Percentiles rank a stretch among this genome's conserved stretches.
These are phyloP conservation scores for Nasonia oneida DNA, from an alignment of 2,888 invertebrate genomes.

Conservation along the genomic window DNA sequence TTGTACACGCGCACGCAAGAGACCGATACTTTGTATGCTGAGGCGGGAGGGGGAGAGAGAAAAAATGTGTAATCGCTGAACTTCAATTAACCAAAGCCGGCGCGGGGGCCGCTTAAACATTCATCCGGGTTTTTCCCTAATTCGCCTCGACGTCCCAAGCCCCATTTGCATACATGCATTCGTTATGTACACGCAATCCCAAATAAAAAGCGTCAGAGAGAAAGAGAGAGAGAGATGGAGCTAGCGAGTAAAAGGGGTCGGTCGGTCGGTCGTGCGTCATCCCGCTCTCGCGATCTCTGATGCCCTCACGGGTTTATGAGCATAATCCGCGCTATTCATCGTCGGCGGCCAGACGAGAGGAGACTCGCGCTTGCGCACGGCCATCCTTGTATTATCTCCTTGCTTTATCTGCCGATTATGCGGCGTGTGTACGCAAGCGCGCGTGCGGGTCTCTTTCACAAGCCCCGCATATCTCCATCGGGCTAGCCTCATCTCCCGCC, in stretches of 20 bases:
- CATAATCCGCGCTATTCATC: constrained; percentile 57
- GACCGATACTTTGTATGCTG: background rate
- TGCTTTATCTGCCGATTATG: constrained; percentile 58
- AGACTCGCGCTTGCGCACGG: constrained; percentile 9
- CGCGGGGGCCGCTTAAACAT: background rate
- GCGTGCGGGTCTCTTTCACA: constrained; percentile 44
- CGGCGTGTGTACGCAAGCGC: constrained; percentile 11
- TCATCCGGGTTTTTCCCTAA: constrained; percentile 17
- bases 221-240: background rate
- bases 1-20: background rate
- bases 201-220: background rate
- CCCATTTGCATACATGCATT: background rate
- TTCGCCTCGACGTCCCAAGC: constrained; percentile 17
- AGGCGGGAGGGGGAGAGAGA: background rate
- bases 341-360: background rate
- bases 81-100: background rate
- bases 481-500: background rate
- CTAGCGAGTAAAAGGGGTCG: background rate
- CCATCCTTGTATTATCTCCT: constrained; percentile 53
- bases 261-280: background rate
- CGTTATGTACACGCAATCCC: constrained; percentile 13
- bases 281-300: constrained; percentile 19
- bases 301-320: background rate
- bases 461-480: background rate
- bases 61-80: background rate